Conservation (phyloP, 2,113 vertebrate species). For the Myrmecobius fasciatus region DNA sequence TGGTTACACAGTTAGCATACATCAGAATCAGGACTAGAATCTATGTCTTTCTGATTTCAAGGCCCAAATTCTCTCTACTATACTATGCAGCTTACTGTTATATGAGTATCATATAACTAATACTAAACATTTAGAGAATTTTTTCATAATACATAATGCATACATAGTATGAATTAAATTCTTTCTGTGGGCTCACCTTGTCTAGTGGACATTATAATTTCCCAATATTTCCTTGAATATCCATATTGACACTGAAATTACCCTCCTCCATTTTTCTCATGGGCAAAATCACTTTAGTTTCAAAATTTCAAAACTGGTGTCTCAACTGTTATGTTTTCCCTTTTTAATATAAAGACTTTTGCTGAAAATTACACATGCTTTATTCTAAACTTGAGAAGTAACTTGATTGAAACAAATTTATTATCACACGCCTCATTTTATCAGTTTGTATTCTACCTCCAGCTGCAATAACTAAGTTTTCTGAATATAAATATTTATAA, state of each 20-base stretch:
- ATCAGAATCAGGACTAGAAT: neutral
- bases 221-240: neutral
- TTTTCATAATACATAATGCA: neutral
- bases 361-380: neutral
- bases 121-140: neutral
- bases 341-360: neutral
- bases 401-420: neutral
- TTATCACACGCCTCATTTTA: neutral
- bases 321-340: neutral
- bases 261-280: neutral
- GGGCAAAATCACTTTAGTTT: neutral
- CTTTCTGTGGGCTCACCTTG: neutral
- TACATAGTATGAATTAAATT: neutral
- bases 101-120: neutral
- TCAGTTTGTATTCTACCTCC: neutral
- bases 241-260: neutral
- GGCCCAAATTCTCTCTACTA: neutral
- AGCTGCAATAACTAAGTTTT: neutral
- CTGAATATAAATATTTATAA: neutral
- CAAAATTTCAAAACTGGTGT: neutral
- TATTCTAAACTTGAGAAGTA: neutral
- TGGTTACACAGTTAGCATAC: neutral
- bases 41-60: neutral
- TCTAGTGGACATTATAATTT: neutral
- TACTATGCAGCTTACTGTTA: neutral